phyloP scores from a whole-genome alignment of 2,113 vertebrate species.

The Syngnathus scovelli region DNA sequence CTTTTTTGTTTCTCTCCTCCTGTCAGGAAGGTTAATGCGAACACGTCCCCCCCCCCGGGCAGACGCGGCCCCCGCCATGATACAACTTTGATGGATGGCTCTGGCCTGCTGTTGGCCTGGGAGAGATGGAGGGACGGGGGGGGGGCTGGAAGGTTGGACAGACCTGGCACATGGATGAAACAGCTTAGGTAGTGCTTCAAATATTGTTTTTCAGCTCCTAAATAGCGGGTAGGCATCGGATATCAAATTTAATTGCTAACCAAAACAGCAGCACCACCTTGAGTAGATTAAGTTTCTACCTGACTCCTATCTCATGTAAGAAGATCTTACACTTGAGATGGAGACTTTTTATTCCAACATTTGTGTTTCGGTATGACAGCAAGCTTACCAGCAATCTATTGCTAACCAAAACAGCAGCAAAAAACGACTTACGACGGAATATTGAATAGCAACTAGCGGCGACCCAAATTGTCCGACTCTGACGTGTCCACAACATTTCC shows the following conservation, averaged over 20 bases:
- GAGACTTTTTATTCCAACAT: no score
- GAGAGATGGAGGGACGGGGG: constrained; percentile 7
- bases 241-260: not conserved
- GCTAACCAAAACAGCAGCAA: not conserved
- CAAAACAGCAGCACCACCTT: not conserved
- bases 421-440: no score
- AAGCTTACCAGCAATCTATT: not conserved
- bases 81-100: constrained; percentile 57
- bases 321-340: no score
- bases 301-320: no score
- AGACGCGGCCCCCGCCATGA: constrained; percentile 31
- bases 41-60: constrained; percentile 22
- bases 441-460: no score
- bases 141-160: not conserved
- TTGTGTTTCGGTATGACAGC: no score
- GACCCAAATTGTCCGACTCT: not conserved
- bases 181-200: not conserved
- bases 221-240: no score
- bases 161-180: constrained; percentile 61
- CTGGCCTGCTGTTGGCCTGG: constrained; percentile 24
- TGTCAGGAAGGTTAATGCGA: constrained; percentile 37
- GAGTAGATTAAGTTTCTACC: no score
- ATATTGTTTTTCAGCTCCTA: no score
- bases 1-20: not conserved
- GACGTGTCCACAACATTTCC: no score